phyloP scores from a whole-genome alignment of 2,888 invertebrate species.

The Microchrysa polita region DNA sequence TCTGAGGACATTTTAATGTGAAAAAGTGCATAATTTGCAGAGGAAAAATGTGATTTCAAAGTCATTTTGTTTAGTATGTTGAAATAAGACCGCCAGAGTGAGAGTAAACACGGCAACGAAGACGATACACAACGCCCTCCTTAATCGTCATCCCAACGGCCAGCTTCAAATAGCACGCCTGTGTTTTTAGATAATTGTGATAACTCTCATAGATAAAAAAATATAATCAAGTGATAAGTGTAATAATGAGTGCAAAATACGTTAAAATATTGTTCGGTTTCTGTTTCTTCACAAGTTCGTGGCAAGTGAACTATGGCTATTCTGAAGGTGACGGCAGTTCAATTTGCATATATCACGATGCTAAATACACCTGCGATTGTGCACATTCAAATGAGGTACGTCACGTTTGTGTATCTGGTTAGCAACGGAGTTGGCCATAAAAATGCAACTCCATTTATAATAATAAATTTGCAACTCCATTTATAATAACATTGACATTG shows the following conservation, averaged over 20 bases:
- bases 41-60: no score
- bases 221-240: conserved; percentile 4
- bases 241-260: conserved; percentile 19
- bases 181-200: neutral
- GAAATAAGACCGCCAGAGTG: no score
- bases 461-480: conserved; percentile 8
- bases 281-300: conserved; percentile 27
- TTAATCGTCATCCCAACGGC: neutral
- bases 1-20: neutral
- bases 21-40: no score
- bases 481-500: conserved; percentile 3
- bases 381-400: conserved; percentile 60
- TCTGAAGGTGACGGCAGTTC: conserved; percentile 2
- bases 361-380: conserved; percentile 62
- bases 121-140: no score
- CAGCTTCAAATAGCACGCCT: conserved; percentile 1
- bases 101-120: no score
- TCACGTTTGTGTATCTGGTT: conserved; percentile 43
- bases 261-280: conserved; percentile 26
- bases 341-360: conserved; percentile 54
- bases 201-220: neutral
- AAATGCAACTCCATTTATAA: conserved; percentile 1
- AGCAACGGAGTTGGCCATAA: conserved; percentile 2
- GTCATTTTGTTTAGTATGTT: no score
- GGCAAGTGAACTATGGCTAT: conserved; percentile 11